These are phyloP conservation scores for Bursaphelenchus mucronatus DNA, from an alignment of 1,140 invertebrate genomes.

Conservation along the genomic window DNA sequence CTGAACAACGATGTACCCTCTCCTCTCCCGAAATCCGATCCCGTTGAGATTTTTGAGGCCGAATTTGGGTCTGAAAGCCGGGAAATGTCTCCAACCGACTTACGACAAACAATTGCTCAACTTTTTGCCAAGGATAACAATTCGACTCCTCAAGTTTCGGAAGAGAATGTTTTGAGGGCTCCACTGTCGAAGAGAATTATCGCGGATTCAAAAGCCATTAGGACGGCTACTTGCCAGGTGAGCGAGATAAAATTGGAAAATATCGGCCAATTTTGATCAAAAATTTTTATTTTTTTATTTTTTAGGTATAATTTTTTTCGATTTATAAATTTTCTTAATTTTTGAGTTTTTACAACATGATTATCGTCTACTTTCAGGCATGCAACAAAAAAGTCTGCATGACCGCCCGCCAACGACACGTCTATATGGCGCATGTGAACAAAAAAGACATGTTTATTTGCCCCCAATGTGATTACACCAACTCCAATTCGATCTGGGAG, in stretches of 20 bases:
- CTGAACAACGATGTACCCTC: too few species aligned
- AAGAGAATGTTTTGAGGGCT: too few species aligned
- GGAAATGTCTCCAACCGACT: too few species aligned
- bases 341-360: not conserved
- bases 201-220: conserved; percentile 33
- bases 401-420: conserved; percentile 48
- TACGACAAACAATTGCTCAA: too few species aligned
- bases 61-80: too few species aligned
- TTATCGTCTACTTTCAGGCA: conserved; percentile 27
- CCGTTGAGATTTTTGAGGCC: too few species aligned
- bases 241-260: conserved; percentile 1
- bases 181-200: not conserved
- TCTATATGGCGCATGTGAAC: conserved; percentile 53
- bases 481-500: conserved; percentile 55
- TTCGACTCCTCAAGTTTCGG: too few species aligned
- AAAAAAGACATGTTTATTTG: conserved; percentile 44
- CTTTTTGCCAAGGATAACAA: too few species aligned
- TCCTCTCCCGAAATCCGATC: too few species aligned
- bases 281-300: not conserved
- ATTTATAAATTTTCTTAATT: conserved; percentile 17
- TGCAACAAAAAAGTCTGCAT: conserved; percentile 43
- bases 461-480: conserved; percentile 47
- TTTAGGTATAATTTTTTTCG: not conserved
- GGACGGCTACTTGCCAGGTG: conserved; percentile 35
- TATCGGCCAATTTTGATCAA: not conserved